Conservation (phyloP, 2,113 vertebrate genomes). For the Felis chaus region DNA sequence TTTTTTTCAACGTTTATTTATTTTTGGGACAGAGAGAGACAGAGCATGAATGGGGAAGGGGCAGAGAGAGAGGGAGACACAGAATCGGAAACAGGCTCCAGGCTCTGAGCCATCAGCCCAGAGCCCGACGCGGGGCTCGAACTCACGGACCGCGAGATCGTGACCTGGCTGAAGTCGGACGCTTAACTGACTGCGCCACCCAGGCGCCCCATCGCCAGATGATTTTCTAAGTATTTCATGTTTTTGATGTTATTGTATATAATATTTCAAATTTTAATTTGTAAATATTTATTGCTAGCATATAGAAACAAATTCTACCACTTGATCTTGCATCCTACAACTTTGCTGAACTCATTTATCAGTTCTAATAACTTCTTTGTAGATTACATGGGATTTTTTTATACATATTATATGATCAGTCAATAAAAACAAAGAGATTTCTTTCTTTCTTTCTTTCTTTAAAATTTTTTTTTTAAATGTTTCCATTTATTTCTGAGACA, state of each 20-base stretch:
- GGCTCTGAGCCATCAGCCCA: too few species aligned
- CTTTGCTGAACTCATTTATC: background rate
- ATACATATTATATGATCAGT: background rate
- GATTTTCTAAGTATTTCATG: background rate
- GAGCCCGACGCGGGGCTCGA: too few species aligned
- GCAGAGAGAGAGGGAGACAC: too few species aligned
- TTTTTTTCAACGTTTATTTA: too few species aligned
- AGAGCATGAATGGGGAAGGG: too few species aligned
- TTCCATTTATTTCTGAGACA: too few species aligned
- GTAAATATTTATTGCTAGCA: background rate
- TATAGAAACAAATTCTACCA: background rate
- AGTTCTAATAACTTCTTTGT: background rate
- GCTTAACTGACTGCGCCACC: too few species aligned
- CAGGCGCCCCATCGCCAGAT: background rate
- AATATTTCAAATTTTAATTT: background rate
- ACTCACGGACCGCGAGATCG: too few species aligned
- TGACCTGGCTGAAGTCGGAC: too few species aligned
- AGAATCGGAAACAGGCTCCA: too few species aligned
- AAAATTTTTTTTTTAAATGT: too few species aligned
- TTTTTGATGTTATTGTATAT: background rate
- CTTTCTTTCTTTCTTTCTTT: constrained; percentile 14
- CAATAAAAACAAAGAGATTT: background rate
- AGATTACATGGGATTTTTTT: background rate
- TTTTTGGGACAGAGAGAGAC: too few species aligned
- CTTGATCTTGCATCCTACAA: background rate